These are phyloP conservation scores for Palythoa grandis DNA, from an alignment of 92 coral and sea anemone genomes.

Conservation along the genomic window DNA sequence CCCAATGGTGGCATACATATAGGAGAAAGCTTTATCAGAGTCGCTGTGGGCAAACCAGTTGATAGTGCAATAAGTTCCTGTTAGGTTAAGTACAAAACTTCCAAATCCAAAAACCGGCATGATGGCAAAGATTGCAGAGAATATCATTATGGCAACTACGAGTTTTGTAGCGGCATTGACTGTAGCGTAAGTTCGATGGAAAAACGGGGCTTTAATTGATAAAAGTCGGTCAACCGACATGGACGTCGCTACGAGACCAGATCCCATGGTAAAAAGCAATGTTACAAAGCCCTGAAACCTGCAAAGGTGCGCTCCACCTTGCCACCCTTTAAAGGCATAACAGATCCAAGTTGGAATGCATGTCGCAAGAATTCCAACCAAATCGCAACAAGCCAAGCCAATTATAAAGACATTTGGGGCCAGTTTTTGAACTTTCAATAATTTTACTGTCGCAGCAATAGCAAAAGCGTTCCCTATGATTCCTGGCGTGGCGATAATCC, in stretches of 20 bases:
- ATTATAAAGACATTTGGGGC: constrained; percentile 81
- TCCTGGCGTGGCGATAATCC: constrained; percentile 55
- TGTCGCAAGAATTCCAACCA: constrained; percentile 57
- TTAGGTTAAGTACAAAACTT: constrained; percentile 65
- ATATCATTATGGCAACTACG: constrained; percentile 44
- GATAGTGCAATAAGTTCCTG: constrained; percentile 78
- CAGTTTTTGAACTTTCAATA: constrained; percentile 66
- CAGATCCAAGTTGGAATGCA: constrained; percentile 84
- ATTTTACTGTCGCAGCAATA: constrained; percentile 59
- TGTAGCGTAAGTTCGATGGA: constrained; percentile 53
- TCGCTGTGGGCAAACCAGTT: constrained; percentile 68
- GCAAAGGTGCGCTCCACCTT: constrained; percentile 71
- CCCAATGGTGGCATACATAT: constrained; percentile 71
- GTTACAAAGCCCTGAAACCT: constrained; percentile 82
- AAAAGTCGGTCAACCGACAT: constrained; percentile 82
- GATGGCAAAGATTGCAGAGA: constrained; percentile 58
- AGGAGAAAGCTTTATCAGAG: constrained; percentile 63
- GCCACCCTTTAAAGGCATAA: constrained; percentile 70
- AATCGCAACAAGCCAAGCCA: constrained; percentile 74
- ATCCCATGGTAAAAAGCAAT: constrained; percentile 65
- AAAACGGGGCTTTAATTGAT: constrained; percentile 73
- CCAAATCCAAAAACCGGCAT: constrained; percentile 78
- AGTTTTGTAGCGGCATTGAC: constrained; percentile 56
- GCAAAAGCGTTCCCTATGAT: constrained; percentile 78
- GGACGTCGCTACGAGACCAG: constrained; percentile 74